Evolutionary conservation across 2,888 invertebrate species (phyloP).

Genomic region (Pseudoips prasinana): DNA sequence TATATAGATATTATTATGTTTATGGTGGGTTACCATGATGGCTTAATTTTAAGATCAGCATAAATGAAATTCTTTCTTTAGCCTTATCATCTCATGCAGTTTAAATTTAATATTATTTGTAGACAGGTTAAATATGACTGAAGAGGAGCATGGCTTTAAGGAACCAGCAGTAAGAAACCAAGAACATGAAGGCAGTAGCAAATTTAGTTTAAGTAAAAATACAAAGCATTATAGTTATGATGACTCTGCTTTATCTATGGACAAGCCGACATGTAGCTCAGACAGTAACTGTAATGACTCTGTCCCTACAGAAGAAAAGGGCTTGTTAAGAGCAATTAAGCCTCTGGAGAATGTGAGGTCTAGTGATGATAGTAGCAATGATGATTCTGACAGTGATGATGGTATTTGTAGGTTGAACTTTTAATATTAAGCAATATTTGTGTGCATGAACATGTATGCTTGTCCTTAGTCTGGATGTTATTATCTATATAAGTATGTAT

Average conservation of each 20-base stretch:
- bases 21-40: no score
- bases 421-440: slow-evolving; percentile 20
- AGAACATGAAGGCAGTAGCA: slow-evolving; percentile 30
- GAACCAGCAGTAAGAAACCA: slow-evolving; percentile 47
- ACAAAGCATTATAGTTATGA: no score
- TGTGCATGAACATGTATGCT: no score
- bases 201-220: no score
- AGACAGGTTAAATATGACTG: slow-evolving; percentile 40
- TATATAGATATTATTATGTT: no score
- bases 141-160: slow-evolving; percentile 17
- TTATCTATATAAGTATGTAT: no score
- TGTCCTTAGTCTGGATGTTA: no score
- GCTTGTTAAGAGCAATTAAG: slow-evolving; percentile 63
- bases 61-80: slow-evolving; percentile 7
- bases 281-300: slow-evolving; percentile 21
- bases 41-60: no score
- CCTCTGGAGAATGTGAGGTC: slow-evolving; percentile 72
- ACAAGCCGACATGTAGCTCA: no score
- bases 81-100: slow-evolving; percentile 11
- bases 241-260: no score
- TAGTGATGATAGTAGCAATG: slow-evolving; percentile 67
- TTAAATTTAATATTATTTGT: slow-evolving; percentile 36
- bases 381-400: slow-evolving; percentile 57
- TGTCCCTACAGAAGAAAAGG: slow-evolving; percentile 55
- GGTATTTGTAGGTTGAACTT: slow-evolving; percentile 43